phyloP scores from a whole-genome alignment of 2,888 invertebrate genomes.

The Exocentrus adspersus region DNA sequence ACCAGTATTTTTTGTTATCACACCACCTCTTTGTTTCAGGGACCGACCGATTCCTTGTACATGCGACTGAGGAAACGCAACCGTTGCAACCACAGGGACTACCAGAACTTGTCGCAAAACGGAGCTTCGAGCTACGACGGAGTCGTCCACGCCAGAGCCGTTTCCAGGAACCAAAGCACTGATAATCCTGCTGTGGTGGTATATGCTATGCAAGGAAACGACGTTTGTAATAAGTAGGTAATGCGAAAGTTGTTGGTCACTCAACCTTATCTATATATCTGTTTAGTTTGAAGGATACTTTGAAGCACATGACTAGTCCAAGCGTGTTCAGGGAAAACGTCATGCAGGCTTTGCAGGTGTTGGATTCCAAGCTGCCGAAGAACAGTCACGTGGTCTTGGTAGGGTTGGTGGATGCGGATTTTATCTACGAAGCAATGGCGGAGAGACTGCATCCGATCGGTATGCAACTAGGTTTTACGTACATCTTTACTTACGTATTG shows the following conservation, averaged over 20 bases:
- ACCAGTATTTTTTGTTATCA: neutral
- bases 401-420: constrained; percentile 63
- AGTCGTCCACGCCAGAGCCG: constrained; percentile 50
- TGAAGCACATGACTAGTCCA: constrained; percentile 63
- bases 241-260: too few species aligned
- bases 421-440: constrained; percentile 61
- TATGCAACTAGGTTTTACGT: too few species aligned
- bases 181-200: constrained; percentile 63
- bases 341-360: constrained; percentile 46
- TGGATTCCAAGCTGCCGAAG: constrained; percentile 59
- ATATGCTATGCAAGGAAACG: constrained; percentile 65
- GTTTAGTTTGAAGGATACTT: constrained; percentile 60
- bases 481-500: too few species aligned
- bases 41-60: constrained; percentile 54
- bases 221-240: constrained; percentile 65
- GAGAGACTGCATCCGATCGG: constrained; percentile 61
- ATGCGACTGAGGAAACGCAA: constrained; percentile 60
- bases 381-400: constrained; percentile 63
- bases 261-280: too few species aligned
- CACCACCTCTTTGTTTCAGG: constrained; percentile 46
- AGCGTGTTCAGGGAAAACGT: constrained; percentile 50
- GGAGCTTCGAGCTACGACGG: constrained; percentile 56
- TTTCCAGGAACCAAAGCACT: constrained; percentile 56
- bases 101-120: constrained; percentile 65
- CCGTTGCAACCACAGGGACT: constrained; percentile 65